Base-by-base conservation (phyloP, 1,140 invertebrate species). In the Tachypleus tridentatus region DNA sequence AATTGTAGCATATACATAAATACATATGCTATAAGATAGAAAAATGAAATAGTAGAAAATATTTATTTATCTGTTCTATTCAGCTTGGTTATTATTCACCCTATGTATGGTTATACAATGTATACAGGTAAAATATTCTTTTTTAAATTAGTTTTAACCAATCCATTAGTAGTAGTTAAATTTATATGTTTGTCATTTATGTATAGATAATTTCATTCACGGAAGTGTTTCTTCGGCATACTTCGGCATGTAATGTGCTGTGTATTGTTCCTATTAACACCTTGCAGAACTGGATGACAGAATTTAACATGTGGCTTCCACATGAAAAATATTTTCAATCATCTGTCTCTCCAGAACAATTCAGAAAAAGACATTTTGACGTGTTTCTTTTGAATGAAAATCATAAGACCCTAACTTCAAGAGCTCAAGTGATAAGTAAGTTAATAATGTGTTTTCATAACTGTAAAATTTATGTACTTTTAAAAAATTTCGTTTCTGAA, bases 231-330 rank as follows among this genome's bases (percentile, higher is more conserved):
- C 82, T 98, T 70, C 81, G 93, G 60, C 86, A 91, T 73, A 97
- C 93, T 0, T 82, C 82, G n/a, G 88, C 89, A 5, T 90, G 86
- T 74, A 89, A 86, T 51, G 91, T 98, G 4, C 77, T 99, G 6
- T 93, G 93, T 73, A 97, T 99, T 69, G 97, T 98, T 82, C 97
- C 97, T 1, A 97, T 99, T 63, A 99, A 99, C 79, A 98, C 96
- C 3, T 80, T 99, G 62, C 95, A 99, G 79, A 99, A 99, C 80
- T 99, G 97, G 97, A 77, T 94, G 66, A 86, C 88, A 4, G 97
- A 99, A 77, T 98, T 97, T 74, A 96, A 98, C 74, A 91, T 93
- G 85, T 99, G 95, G 94, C 75, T 92, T 58, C 91, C 92, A 4
- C 76, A 81, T 48, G 78, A 79, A 10, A 62, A 67, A 29, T 29